Conservation (phyloP, 2,113 vertebrate species). For the Pelecanus crispus region DNA sequence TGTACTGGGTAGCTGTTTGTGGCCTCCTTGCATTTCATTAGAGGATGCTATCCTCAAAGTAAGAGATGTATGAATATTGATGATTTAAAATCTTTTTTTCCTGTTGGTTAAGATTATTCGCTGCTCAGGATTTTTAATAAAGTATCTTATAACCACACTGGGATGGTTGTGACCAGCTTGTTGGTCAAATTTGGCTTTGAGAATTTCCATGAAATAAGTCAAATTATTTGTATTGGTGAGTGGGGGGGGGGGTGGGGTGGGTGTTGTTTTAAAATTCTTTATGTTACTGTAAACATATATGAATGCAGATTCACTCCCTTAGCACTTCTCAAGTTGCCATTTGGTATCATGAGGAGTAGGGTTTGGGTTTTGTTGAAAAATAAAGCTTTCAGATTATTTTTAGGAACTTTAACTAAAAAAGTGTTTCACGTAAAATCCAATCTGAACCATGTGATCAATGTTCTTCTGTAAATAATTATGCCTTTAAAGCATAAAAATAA, state of each 20-base stretch:
- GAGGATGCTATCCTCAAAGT: not conserved
- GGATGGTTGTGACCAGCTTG: not conserved
- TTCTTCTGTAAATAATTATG: not conserved
- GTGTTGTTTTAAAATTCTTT: not conserved
- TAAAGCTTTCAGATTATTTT: not conserved
- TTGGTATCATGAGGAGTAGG: not conserved
- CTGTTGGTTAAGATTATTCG: not conserved
- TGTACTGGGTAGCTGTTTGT: not conserved
- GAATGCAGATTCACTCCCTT: not conserved
- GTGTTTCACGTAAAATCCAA: not conserved
- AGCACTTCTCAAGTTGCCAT: not conserved
- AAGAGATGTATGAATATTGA: not conserved
- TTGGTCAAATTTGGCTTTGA: not conserved
- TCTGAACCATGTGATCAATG: rapidly evolving
- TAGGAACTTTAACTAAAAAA: not conserved
- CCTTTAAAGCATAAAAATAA: not conserved
- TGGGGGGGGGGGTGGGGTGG: no score
- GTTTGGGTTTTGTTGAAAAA: not conserved
- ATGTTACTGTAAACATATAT: not conserved
- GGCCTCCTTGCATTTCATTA: not conserved
- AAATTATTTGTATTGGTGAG: not conserved
- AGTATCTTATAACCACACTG: not conserved
- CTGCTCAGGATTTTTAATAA: not conserved
- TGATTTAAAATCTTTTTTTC: not conserved
- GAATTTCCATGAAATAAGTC: not conserved